Evolutionary conservation across 2,888 invertebrate genomes (phyloP).

Genomic region (Cosmia trapezina): DNA sequence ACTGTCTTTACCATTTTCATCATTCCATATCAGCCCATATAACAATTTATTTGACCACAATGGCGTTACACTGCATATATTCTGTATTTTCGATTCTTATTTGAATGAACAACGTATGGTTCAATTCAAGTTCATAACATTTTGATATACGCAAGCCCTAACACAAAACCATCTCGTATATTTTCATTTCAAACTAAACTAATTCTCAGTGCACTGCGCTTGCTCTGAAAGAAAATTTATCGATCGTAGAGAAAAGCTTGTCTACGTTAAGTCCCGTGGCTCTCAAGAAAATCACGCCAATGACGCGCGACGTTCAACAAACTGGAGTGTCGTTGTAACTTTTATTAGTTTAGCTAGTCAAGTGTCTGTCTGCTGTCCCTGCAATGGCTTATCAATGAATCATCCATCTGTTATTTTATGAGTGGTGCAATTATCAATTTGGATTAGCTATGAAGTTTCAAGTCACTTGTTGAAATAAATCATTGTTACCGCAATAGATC

Average conservation of each 20-base stretch:
- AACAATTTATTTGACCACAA: not conserved
- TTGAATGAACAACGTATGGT: not conserved
- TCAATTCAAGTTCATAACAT: not conserved
- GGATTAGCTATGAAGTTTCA: conserved; percentile 17
- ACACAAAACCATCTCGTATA: not conserved
- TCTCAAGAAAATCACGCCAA: not conserved
- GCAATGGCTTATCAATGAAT: conserved; percentile 46
- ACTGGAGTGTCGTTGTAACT: conserved; percentile 1
- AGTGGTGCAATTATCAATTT: conserved; percentile 41
- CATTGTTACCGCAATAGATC: not conserved
- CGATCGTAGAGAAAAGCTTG: conserved; percentile 5
- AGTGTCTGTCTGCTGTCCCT: not conserved
- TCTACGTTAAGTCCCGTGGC: not conserved
- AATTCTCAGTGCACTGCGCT: not conserved
- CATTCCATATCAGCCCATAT: not conserved
- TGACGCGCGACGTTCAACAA: conserved; percentile 11
- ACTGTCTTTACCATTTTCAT: not conserved
- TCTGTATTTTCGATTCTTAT: not conserved
- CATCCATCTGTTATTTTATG: conserved; percentile 32
- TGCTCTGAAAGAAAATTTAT: conserved; percentile 7
- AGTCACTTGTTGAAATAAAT: conserved; percentile 23
- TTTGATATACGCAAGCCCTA: not conserved
- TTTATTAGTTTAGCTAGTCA: conserved; percentile 22
- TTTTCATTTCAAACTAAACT: not conserved
- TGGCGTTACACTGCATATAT: not conserved